These are phyloP conservation scores for Phaonia tiefii DNA, from an alignment of 2,888 invertebrate genomes.

Conservation along the genomic window DNA sequence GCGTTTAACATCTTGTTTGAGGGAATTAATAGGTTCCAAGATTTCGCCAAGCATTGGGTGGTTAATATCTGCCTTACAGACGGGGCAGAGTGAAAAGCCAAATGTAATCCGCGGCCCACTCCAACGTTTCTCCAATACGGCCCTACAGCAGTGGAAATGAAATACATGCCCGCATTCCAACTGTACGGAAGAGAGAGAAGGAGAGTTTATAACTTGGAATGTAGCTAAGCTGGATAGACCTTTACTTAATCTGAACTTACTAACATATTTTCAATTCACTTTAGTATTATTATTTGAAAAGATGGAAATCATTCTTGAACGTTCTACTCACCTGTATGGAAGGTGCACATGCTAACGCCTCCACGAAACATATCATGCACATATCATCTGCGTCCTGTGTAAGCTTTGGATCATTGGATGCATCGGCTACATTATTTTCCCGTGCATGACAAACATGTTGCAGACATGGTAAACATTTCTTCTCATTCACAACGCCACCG, in stretches of 20 bases:
- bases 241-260: too few species aligned
- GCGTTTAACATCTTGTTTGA: conserved; percentile 94
- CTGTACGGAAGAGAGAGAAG: conserved; percentile 80
- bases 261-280: too few species aligned
- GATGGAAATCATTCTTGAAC: too few species aligned
- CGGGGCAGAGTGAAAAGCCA: conserved; percentile 96
- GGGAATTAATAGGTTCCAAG: conserved; percentile 88
- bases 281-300: too few species aligned
- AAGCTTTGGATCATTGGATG: conserved; percentile 81
- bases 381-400: conserved; percentile 99
- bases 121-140: conserved; percentile 93
- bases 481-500: conserved; percentile 94
- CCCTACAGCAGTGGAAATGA: conserved; percentile 94
- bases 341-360: conserved; percentile 96
- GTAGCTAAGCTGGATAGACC: too few species aligned
- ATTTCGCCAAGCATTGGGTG: conserved; percentile 90
- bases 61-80: conserved; percentile 94
- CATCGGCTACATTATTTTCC: conserved; percentile 78
- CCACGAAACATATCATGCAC: conserved; percentile 99
- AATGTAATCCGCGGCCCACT: conserved; percentile 97
- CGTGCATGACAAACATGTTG: conserved; percentile 87
- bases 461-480: conserved; percentile 92
- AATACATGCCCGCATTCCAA: conserved; percentile 97
- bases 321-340: conserved; percentile 95
- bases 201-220: not conserved